phyloP scores from a whole-genome alignment of 2,113 vertebrate species.

The Etheostoma cragini region DNA sequence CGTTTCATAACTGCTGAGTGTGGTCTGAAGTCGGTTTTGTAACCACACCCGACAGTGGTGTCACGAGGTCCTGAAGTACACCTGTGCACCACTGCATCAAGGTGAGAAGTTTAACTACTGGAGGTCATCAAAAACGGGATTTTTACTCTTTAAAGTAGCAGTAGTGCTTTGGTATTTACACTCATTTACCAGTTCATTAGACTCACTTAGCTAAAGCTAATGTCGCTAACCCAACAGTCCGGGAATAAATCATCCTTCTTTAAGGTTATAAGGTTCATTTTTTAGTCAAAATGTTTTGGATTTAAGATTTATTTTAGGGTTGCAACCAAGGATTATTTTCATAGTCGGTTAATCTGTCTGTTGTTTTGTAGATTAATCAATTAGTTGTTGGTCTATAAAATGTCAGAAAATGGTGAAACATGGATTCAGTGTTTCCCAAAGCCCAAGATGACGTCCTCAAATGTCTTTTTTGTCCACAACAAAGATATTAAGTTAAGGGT shows the following conservation, averaged over 20 bases:
- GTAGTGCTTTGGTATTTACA: neutral
- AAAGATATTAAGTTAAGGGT: no score
- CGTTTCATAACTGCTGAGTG: neutral
- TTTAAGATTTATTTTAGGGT: neutral
- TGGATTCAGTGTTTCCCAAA: no score
- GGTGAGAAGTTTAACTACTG: constrained; percentile 3
- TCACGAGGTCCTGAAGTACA: constrained; percentile 7
- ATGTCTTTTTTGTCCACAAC: no score
- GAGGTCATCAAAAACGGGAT: neutral
- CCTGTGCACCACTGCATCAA: constrained; percentile 10
- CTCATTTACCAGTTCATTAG: neutral
- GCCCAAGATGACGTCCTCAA: no score
- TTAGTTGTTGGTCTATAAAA: no score
- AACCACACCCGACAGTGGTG: neutral
- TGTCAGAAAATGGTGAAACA: no score
- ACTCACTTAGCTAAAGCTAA: neutral
- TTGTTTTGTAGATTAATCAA: no score
- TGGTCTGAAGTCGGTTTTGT: neutral
- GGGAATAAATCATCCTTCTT: neutral
- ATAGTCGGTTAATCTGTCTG: no score
- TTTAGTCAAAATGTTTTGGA: neutral
- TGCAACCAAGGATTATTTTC: no score
- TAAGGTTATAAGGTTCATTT: neutral
- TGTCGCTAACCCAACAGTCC: neutral
- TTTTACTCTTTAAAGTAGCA: neutral